These are phyloP conservation scores for Montipora efflorescens DNA, from an alignment of 64 coral and sea anemone species.

Conservation along the genomic window DNA sequence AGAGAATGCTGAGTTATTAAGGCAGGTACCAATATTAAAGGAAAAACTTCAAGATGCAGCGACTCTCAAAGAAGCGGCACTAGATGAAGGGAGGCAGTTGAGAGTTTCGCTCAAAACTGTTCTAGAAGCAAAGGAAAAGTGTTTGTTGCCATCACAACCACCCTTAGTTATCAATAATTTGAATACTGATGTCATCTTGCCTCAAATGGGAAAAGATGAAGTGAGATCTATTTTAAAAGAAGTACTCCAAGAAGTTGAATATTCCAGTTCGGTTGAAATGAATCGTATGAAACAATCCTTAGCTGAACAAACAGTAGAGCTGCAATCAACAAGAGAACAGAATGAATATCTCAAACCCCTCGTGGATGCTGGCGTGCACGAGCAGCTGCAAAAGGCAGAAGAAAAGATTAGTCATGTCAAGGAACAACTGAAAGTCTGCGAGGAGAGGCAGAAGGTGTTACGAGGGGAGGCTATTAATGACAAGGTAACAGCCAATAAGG, in stretches of 20 bases:
- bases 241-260: slow-evolving; percentile 24
- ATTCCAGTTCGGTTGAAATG: slow-evolving; percentile 12
- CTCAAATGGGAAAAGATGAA: slow-evolving; percentile 30
- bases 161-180: slow-evolving; percentile 28
- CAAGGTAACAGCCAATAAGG: background rate
- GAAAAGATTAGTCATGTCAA: slow-evolving; percentile 9
- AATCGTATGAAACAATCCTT: background rate
- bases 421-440: background rate
- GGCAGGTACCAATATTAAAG: background rate
- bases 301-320: slow-evolving; percentile 1
- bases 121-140: slow-evolving; percentile 40
- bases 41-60: slow-evolving; percentile 7
- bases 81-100: slow-evolving; percentile 3
- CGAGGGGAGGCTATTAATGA: slow-evolving; percentile 8
- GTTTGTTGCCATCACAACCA: background rate
- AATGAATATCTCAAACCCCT: slow-evolving; percentile 15
- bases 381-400: slow-evolving; percentile 19
- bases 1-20: background rate
- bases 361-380: background rate
- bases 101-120: slow-evolving; percentile 7
- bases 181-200: slow-evolving; percentile 18
- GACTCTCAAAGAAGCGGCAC: background rate
- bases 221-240: slow-evolving; percentile 27
- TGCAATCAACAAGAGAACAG: background rate
- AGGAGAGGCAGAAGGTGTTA: slow-evolving; percentile 15